phyloP scores from a whole-genome alignment of 92 coral and sea anemone genomes.

The Siderastrea siderea region DNA sequence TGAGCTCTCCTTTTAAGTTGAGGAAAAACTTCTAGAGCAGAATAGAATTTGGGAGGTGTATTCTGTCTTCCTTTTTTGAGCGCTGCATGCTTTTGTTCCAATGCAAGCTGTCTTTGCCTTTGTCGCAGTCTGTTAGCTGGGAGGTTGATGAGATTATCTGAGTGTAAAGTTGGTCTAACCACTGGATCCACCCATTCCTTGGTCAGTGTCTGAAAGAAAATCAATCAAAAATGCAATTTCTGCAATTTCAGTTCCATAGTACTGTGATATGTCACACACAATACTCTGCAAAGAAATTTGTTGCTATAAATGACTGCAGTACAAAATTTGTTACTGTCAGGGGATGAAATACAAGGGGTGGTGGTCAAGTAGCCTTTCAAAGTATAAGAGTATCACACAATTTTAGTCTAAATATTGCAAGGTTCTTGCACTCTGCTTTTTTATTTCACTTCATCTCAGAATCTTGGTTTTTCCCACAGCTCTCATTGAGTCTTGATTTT shows the following conservation, averaged over 20 bases:
- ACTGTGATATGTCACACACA: too few species aligned
- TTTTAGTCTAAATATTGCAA: too few species aligned
- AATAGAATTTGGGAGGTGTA: constrained; percentile 48
- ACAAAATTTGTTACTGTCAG: too few species aligned
- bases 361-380: too few species aligned
- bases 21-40: constrained; percentile 86
- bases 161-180: constrained; percentile 72
- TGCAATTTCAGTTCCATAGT: background rate
- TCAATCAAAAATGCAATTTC: background rate
- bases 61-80: constrained; percentile 31
- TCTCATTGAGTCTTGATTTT: too few species aligned
- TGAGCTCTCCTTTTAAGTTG: constrained; percentile 62
- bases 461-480: too few species aligned
- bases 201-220: constrained; percentile 19
- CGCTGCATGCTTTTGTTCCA: constrained; percentile 24
- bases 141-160: constrained; percentile 37
- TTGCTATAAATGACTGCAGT: too few species aligned
- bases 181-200: constrained; percentile 90
- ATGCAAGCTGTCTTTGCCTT: constrained; percentile 63
- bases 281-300: too few species aligned
- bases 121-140: constrained; percentile 78
- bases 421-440: too few species aligned
- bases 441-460: too few species aligned
- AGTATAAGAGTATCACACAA: too few species aligned
- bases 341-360: too few species aligned